phyloP scores from a whole-genome alignment of 2,888 invertebrate genomes.

The Phortica magna region DNA sequence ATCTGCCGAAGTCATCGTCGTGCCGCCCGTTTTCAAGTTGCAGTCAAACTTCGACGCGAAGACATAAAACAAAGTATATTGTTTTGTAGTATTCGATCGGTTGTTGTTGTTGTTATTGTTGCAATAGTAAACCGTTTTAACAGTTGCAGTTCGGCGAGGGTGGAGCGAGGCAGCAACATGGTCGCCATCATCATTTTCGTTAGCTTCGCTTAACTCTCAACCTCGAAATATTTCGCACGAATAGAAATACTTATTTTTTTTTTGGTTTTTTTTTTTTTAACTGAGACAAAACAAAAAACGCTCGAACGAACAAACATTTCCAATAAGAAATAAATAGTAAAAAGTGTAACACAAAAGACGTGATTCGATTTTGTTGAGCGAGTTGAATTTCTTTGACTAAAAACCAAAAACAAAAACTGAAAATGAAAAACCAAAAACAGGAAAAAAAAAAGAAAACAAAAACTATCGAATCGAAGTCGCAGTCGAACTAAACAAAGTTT shows the following conservation, averaged over 20 bases:
- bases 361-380: conserved; percentile 60
- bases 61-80: conserved; percentile 67
- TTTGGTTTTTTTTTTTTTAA: not conserved
- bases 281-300: conserved; percentile 39
- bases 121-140: not conserved
- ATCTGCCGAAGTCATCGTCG: conserved; percentile 63
- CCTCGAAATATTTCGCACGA: conserved; percentile 59
- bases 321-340: conserved; percentile 36
- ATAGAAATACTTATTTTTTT: conserved; percentile 41
- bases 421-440: not conserved
- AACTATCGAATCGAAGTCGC: conserved; percentile 46
- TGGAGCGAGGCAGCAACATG: conserved; percentile 54
- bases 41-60: not conserved
- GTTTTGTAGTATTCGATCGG: conserved; percentile 45
- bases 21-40: conserved; percentile 4
- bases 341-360: conserved; percentile 72
- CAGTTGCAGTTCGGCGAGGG: conserved; percentile 58
- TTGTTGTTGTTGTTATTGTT: conserved; percentile 47
- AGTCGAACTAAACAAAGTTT: conserved; percentile 18
- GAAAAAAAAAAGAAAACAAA: not conserved
- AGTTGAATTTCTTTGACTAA: conserved; percentile 10
- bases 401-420: not conserved
- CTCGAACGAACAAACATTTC: conserved; percentile 1
- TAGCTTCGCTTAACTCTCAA: not conserved
- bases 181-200: conserved; percentile 57